These are phyloP conservation scores for Scopus umbretta DNA, from an alignment of 2,113 vertebrate genomes.

Conservation along the genomic window DNA sequence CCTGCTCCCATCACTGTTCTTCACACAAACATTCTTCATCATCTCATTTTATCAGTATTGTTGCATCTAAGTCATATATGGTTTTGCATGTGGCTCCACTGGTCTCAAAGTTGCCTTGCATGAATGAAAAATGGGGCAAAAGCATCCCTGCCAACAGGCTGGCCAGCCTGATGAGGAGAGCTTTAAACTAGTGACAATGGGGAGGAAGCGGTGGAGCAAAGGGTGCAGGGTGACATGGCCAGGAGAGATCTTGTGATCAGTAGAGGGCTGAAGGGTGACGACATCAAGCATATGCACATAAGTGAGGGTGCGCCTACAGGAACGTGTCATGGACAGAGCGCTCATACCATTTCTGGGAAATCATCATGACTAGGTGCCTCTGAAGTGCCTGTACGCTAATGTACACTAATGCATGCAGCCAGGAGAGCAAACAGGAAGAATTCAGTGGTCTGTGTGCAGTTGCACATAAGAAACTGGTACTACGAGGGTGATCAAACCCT, in stretches of 20 bases:
- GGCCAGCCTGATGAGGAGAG: background rate
- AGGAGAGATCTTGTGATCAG: background rate
- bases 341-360: background rate
- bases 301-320: background rate
- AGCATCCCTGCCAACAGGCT: background rate
- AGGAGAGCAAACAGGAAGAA: background rate
- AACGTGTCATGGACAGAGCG: fast-evolving
- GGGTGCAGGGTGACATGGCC: background rate
- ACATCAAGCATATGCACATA: fast-evolving
- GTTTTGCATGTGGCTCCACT: background rate
- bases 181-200: background rate
- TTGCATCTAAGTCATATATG: background rate
- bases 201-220: background rate
- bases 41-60: background rate
- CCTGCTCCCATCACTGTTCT: background rate
- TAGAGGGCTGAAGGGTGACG: background rate
- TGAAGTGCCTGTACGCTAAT: background rate
- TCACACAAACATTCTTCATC: background rate
- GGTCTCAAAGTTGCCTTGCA: background rate
- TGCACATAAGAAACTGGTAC: background rate
- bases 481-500: background rate
- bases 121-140: background rate
- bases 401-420: background rate
- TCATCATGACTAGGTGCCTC: background rate
- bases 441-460: background rate